Evolutionary conservation across 2,797 vertebrate genomes (phyloP).

Genomic region (Gephyroberyx darwinii): DNA sequence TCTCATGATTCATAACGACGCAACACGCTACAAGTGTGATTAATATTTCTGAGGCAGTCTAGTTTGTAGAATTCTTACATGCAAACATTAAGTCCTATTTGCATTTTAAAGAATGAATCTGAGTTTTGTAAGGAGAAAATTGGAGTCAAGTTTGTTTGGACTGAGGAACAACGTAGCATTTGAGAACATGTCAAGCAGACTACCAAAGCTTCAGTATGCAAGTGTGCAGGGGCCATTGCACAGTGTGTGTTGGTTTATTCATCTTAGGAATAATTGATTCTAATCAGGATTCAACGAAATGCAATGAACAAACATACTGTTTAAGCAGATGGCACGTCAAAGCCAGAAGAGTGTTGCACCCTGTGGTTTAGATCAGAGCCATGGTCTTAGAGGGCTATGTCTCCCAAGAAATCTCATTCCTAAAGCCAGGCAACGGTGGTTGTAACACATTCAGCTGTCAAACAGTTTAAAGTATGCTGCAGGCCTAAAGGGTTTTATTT

Average conservation of each 20-base stretch:
- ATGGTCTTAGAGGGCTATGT: conserved; percentile 27
- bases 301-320: conserved; percentile 12
- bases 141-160: conserved; percentile 1
- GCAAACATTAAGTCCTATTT: background rate
- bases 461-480: conserved; percentile 22
- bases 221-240: background rate
- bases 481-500: conserved; percentile 17
- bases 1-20: too few relatives aligned
- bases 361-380: conserved; percentile 24
- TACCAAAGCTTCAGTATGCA: background rate
- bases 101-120: background rate
- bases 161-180: background rate
- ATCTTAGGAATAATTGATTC: conserved; percentile 45
- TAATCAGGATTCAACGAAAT: conserved; percentile 33
- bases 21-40: too few relatives aligned
- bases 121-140: background rate
- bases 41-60: too few relatives aligned
- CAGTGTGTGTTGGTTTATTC: conserved; percentile 4
- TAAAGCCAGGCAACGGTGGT: background rate
- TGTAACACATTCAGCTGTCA: conserved; percentile 47
- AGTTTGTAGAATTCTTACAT: too few relatives aligned
- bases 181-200: background rate
- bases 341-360: conserved; percentile 1
- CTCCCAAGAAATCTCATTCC: conserved; percentile 31
- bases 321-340: conserved; percentile 17